Evolutionary conservation across 2,888 invertebrate genomes (phyloP), one percentile per base, ranked within the genome.

Genomic region (Cosmia pyralina): DNA sequence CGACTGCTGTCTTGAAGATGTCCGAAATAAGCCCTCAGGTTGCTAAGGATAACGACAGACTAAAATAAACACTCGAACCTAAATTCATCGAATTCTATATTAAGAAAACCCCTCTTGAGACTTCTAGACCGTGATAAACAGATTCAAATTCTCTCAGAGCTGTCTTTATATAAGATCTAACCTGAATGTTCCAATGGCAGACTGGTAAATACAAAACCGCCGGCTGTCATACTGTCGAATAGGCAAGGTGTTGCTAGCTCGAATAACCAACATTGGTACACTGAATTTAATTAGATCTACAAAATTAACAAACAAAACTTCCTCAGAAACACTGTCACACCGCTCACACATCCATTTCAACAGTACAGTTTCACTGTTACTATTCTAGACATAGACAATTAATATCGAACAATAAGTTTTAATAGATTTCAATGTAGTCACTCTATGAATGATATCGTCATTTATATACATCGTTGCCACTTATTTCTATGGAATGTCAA

Each of bases 381-480:
- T 67, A 52, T 55, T 66, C 57, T 65, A 55, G 22, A 46, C 57
- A 63, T 60, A 46, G 55, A 73, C 68, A 69, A 66, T 48, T 44
- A 73, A 68, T 70, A 68, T 75, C n/a, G 60, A 46, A 68, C 81
- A 80, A 63, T 71, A 71, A 22, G 44, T 63, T 52, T 55, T 63
- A 74, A 81, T 81, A 71, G 28, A 69, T 65, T 80, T 71, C 62
- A 81, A 83, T 80, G 28, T 62, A 59, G 52, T 58, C 70, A 10
- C 28, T n/a, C n/a, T n/a, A 65, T 50, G 57, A 69, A 60, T 38
- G 63, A 28, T 48, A 70, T 57, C 67, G 55, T 17, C 41, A 48
- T 28, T 79, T 83, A 66, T 65, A 79, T 66, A 58, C 55, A 44
- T 46, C 22, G 46, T 13, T 44, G 34, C 55, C 57, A 70, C 13